Evolutionary conservation across 2,797 vertebrate genomes (phyloP).

Genomic region (Danio jaintianensis): DNA sequence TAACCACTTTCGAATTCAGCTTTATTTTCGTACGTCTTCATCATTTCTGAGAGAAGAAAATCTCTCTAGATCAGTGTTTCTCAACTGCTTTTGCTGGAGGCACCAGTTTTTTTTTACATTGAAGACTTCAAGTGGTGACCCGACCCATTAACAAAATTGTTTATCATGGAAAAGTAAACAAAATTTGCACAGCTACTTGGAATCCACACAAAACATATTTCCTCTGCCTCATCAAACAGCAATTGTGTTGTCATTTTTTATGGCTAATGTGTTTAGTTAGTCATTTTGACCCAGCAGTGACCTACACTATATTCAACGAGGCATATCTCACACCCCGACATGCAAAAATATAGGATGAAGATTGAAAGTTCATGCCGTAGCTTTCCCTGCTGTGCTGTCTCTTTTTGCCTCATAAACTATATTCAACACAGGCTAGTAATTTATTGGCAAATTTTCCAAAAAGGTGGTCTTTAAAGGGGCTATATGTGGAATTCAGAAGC

Average conservation of each 20-base stretch:
- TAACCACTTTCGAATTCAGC: not conserved
- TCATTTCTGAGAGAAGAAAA: not conserved
- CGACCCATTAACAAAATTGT: not conserved
- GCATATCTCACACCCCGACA: slow-evolving; percentile 14
- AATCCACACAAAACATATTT: not conserved
- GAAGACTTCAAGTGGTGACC: not conserved
- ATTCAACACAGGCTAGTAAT: not conserved
- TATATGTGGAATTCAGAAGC: too few species aligned
- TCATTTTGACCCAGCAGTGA: slow-evolving; percentile 13
- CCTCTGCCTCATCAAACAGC: not conserved
- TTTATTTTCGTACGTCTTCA: not conserved
- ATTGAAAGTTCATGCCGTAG: not conserved
- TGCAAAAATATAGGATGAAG: not conserved
- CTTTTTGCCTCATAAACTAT: not conserved
- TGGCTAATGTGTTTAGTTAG: slow-evolving; percentile 19
- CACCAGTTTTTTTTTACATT: not conserved
- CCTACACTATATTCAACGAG: not conserved
- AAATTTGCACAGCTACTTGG: slow-evolving; percentile 1
- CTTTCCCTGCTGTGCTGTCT: not conserved
- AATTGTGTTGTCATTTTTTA: slow-evolving; percentile 13
- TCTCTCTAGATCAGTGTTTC: not conserved
- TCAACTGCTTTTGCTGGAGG: not conserved
- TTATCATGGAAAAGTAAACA: slow-evolving; percentile 1
- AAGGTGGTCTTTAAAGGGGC: not conserved
- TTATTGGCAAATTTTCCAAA: not conserved